A percentile compares a stretch with the other conserved stretches of the same genome.
These are phyloP conservation scores for Paralichthys olivaceus DNA, from an alignment of 2,113 vertebrate genomes.

Conservation along the genomic window DNA sequence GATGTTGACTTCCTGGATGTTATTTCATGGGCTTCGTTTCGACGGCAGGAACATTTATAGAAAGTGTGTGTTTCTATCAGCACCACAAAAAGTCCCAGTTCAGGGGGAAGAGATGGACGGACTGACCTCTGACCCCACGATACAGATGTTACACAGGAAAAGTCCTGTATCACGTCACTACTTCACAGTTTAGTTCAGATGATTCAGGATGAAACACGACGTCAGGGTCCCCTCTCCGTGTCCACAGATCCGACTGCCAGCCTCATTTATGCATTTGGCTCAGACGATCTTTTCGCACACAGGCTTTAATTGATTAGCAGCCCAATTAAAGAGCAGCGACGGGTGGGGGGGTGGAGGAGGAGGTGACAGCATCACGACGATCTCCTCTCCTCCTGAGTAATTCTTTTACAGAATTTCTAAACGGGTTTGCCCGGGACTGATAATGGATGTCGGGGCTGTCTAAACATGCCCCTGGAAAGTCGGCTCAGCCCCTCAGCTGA, in stretches of 20 bases:
- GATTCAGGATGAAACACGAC: too few relatives aligned
- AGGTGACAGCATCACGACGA: conserved; percentile 43
- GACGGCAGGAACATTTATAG: too few relatives aligned
- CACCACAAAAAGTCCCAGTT: too few relatives aligned
- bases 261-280: conserved; percentile 48
- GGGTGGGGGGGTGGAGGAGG: conserved; percentile 13
- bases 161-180: too few relatives aligned
- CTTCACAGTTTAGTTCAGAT: too few relatives aligned
- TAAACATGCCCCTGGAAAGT: conserved; percentile 67
- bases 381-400: conserved; percentile 51
- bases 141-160: too few relatives aligned
- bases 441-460: conserved; percentile 72
- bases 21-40: too few relatives aligned
- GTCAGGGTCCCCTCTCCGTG: conserved; percentile 3
- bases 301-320: conserved; percentile 65
- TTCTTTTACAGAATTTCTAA: conserved; percentile 54
- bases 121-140: too few relatives aligned
- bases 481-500: conserved; percentile 40
- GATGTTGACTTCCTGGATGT: too few relatives aligned
- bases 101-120: too few relatives aligned
- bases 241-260: conserved; percentile 2
- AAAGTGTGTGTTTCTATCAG: too few relatives aligned
- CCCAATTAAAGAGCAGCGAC: conserved; percentile 60
- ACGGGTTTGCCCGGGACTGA: conserved; percentile 67
- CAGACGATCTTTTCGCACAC: conserved; percentile 11